Conservation (phyloP, 2,888 invertebrate genomes). For the Opisthograptis luteolata region DNA sequence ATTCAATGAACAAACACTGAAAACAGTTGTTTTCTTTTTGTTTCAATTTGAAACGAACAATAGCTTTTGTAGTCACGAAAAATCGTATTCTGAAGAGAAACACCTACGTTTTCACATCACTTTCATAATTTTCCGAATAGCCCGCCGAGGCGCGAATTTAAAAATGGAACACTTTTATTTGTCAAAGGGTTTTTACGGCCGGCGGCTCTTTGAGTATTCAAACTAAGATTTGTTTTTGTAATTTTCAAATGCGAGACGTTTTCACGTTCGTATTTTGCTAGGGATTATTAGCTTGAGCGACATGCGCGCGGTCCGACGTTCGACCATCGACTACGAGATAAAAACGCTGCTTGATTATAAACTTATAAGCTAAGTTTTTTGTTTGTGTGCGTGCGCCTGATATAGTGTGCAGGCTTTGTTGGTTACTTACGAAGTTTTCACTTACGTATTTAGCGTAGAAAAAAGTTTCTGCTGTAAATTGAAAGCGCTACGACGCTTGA, state of each 20-base stretch:
- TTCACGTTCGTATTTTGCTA: slow-evolving; percentile 69
- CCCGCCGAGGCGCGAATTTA: slow-evolving; percentile 54
- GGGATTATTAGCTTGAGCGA: slow-evolving; percentile 63
- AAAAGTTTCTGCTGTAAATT: slow-evolving; percentile 25
- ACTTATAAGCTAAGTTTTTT: slow-evolving; percentile 83
- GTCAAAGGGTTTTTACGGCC: slow-evolving; percentile 61
- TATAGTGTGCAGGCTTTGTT: slow-evolving; percentile 74
- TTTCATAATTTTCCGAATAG: slow-evolving; percentile 77
- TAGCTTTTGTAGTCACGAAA: slow-evolving; percentile 78
- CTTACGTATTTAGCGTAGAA: slow-evolving; percentile 45
- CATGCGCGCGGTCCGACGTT: slow-evolving; percentile 77
- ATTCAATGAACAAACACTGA: slow-evolving; percentile 77
- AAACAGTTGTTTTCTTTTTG: slow-evolving; percentile 67
- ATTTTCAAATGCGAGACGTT: slow-evolving; percentile 61
- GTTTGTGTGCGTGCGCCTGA: slow-evolving; percentile 73
- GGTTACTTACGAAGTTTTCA: slow-evolving; percentile 78
- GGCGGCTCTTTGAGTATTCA: slow-evolving; percentile 54
- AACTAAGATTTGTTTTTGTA: slow-evolving; percentile 54
- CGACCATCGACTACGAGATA: slow-evolving; percentile 82
- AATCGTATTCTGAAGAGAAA: slow-evolving; percentile 67
- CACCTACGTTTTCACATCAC: slow-evolving; percentile 75
- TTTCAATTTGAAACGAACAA: slow-evolving; percentile 69
- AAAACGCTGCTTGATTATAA: slow-evolving; percentile 83
- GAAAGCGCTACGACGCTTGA: slow-evolving; percentile 14
- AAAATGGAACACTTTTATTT: slow-evolving; percentile 66